These are phyloP conservation scores for Cephus sareptanus DNA, from an alignment of 2,888 invertebrate genomes.

Conservation along the genomic window DNA sequence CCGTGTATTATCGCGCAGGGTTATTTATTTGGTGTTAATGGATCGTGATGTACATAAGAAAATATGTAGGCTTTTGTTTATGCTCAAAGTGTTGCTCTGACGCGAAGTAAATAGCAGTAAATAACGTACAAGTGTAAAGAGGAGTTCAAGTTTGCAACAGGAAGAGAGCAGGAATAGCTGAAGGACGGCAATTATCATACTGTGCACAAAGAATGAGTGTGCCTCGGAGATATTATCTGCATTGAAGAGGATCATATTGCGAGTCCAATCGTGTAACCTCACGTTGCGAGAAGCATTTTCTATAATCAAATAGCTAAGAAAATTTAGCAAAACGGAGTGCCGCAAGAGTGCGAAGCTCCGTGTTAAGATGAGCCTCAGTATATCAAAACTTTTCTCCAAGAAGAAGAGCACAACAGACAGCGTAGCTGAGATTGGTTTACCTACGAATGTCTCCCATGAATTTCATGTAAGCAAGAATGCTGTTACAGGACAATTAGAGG, in stretches of 20 bases:
- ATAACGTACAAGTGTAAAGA: constrained; percentile 29
- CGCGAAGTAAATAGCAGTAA: constrained; percentile 8
- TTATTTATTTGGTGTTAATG: constrained; percentile 7
- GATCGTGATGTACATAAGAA: neutral
- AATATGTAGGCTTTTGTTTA: constrained; percentile 1
- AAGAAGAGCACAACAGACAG: constrained; percentile 54
- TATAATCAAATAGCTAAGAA: neutral
- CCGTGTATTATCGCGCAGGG: neutral
- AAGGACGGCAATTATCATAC: neutral
- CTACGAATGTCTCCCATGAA: constrained; percentile 86
- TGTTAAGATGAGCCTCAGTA: constrained; percentile 58
- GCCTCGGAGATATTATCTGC: constrained; percentile 7
- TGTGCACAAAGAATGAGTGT: constrained; percentile 23
- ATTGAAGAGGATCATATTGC: neutral
- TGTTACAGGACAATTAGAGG: constrained; percentile 85
- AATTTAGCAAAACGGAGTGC: constrained; percentile 18
- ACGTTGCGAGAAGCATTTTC: neutral
- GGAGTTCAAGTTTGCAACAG: constrained; percentile 17
- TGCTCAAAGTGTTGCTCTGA: neutral
- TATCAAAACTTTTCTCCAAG: constrained; percentile 62
- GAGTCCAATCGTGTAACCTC: neutral
- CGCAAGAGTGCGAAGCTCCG: constrained; percentile 14
- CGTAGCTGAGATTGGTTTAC: constrained; percentile 80
- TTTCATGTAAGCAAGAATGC: constrained; percentile 89
- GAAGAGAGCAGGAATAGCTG: constrained; percentile 8